Percentiles rank a stretch among this genome's conserved stretches.
Conservation (phyloP, 2,888 invertebrate genomes). For the Latrodectus elegans region DNA sequence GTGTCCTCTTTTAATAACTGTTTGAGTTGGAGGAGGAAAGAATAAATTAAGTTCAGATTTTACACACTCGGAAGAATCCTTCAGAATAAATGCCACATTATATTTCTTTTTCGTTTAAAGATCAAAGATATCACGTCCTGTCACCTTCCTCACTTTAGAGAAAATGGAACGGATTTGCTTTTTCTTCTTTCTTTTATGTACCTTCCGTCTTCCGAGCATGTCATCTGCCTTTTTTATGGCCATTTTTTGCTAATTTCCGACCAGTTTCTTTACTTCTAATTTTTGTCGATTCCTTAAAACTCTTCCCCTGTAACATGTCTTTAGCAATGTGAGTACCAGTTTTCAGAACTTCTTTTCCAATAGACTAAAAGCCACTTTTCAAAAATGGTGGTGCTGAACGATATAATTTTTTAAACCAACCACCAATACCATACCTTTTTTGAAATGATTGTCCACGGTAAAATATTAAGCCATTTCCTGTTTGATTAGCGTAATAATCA, state of each 20-base stretch:
- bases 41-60: background rate
- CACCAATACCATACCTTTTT: slow-evolving; percentile 37
- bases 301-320: background rate
- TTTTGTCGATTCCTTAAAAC: slow-evolving; percentile 3
- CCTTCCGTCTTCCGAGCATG: background rate
- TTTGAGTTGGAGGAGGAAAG: background rate
- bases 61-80: background rate
- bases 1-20: background rate
- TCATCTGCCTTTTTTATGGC: slow-evolving; percentile 2
- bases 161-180: background rate
- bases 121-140: background rate
- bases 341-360: slow-evolving; percentile 46
- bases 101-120: background rate
- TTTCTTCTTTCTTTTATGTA: background rate
- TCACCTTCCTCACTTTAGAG: background rate
- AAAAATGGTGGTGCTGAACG: background rate
- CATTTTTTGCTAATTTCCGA: slow-evolving; percentile 1
- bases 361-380: too few relatives aligned
- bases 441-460: background rate
- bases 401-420: slow-evolving; percentile 26
- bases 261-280: slow-evolving; percentile 11
- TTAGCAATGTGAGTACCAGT: slow-evolving; percentile 2
- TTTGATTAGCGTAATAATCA: slow-evolving; percentile 15
- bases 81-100: background rate
- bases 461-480: slow-evolving; percentile 5